These are phyloP conservation scores for Mirza zaza DNA, from an alignment of 2,113 vertebrate species.

Conservation along the genomic window DNA sequence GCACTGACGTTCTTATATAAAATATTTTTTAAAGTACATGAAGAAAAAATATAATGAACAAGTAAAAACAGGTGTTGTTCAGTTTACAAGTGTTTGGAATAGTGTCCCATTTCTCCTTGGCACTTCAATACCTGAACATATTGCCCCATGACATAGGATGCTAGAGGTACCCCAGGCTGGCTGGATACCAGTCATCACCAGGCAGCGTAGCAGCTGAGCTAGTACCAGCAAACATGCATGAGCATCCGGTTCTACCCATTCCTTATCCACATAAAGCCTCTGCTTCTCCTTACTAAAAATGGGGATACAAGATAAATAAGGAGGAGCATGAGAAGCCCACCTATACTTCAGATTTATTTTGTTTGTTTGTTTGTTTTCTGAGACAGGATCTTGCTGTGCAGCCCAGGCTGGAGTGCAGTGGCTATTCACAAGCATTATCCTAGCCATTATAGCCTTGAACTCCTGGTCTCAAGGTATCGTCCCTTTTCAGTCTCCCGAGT, in stretches of 20 bases:
- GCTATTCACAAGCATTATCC: too few species aligned
- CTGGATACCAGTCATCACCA: neutral
- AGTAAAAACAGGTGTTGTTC: neutral
- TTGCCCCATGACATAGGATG: neutral
- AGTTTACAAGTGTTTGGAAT: neutral
- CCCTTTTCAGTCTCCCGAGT: too few species aligned
- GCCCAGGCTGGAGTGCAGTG: too few species aligned
- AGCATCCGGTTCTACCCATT: neutral
- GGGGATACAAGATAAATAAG: neutral
- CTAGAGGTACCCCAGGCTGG: neutral
- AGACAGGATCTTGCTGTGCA: too few species aligned
- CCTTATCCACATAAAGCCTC: neutral
- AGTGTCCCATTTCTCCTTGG: neutral
- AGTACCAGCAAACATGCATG: neutral
- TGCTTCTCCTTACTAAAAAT: neutral
- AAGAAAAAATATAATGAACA: neutral
- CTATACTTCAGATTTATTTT: neutral
- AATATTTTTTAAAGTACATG: neutral
- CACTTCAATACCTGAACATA: neutral
- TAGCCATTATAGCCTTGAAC: too few species aligned
- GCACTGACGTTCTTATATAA: neutral
- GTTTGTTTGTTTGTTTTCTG: neutral
- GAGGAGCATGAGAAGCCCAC: neutral
- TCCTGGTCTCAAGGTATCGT: too few species aligned
- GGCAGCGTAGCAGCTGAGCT: neutral